A percentile compares a stretch with the other conserved stretches of the same genome.
These are phyloP conservation scores for Centropus unirufus DNA, from an alignment of 2,113 vertebrate species.

Conservation along the genomic window DNA sequence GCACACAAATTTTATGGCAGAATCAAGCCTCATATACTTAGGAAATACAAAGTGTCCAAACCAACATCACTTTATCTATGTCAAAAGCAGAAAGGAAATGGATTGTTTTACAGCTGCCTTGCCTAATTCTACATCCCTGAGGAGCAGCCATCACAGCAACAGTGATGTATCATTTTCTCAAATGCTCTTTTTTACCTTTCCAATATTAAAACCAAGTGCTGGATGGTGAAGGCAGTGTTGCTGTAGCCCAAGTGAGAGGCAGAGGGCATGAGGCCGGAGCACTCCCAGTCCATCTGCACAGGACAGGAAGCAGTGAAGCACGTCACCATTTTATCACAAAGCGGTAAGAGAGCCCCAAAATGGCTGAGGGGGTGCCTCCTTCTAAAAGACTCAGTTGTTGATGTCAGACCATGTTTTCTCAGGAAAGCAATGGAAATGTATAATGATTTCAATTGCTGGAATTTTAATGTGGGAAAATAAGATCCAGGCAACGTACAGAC, in stretches of 20 bases:
- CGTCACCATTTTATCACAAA: neutral
- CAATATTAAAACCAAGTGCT: rapidly evolving
- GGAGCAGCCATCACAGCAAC: neutral
- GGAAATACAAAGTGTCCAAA: neutral
- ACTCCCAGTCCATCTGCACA: rapidly evolving
- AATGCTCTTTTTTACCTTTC: neutral
- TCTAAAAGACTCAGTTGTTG: neutral
- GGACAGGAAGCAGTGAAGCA: rapidly evolving
- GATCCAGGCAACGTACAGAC: rapidly evolving
- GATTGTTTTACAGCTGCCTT: neutral
- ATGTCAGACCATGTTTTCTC: neutral
- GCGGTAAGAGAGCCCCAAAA: neutral
- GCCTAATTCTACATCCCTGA: neutral
- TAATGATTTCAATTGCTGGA: neutral
- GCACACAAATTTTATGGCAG: neutral
- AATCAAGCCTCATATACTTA: neutral
- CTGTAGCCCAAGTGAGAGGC: no score
- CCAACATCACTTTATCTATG: rapidly evolving
- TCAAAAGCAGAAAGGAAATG: neutral
- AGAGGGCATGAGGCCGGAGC: rapidly evolving
- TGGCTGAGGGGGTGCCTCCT: neutral
- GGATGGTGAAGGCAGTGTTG: neutral
- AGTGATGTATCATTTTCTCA: neutral
- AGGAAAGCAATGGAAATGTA: neutral
- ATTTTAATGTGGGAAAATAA: neutral